These are phyloP conservation scores for Catharus ustulatus DNA, from an alignment of 2,797 vertebrate species.

Conservation along the genomic window DNA sequence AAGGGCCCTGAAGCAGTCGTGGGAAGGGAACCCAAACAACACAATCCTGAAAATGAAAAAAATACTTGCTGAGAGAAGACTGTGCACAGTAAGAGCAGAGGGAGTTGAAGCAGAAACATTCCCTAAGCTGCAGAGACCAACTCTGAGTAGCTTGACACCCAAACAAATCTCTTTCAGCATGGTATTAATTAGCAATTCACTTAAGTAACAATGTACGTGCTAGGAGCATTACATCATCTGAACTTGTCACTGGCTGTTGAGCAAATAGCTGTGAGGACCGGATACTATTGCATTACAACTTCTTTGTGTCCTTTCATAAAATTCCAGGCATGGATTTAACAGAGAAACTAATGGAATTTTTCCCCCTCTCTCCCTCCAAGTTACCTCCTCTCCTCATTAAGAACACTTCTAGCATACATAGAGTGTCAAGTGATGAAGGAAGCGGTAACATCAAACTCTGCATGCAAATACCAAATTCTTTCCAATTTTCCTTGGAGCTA, in stretches of 20 bases:
- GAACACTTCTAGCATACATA: neutral
- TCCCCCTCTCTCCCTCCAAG: neutral
- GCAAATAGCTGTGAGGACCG: neutral
- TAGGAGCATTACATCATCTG: conserved; percentile 42
- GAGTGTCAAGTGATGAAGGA: neutral
- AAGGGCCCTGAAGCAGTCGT: neutral
- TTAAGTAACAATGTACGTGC: conserved; percentile 31
- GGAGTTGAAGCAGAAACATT: conserved; percentile 10
- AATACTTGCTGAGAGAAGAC: neutral
- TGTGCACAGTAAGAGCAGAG: neutral
- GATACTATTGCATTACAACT: conserved; percentile 1
- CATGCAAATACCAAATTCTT: neutral
- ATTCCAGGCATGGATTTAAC: neutral
- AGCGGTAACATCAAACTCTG: neutral
- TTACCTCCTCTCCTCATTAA: neutral
- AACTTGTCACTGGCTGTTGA: conserved; percentile 27
- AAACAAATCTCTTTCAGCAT: conserved; percentile 12
- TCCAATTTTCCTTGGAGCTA: neutral
- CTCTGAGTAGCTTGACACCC: neutral
- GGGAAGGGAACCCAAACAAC: neutral
- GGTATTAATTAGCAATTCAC: conserved; percentile 35
- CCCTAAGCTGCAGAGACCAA: neutral
- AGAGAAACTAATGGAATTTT: neutral
- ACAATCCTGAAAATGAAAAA: neutral
- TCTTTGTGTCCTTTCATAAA: conserved; percentile 24